A percentile compares a stretch with the other conserved stretches of the same genome.
Evolutionary conservation across 2,888 invertebrate species (phyloP).

Genomic region (Yponomeuta sedellus): DNA sequence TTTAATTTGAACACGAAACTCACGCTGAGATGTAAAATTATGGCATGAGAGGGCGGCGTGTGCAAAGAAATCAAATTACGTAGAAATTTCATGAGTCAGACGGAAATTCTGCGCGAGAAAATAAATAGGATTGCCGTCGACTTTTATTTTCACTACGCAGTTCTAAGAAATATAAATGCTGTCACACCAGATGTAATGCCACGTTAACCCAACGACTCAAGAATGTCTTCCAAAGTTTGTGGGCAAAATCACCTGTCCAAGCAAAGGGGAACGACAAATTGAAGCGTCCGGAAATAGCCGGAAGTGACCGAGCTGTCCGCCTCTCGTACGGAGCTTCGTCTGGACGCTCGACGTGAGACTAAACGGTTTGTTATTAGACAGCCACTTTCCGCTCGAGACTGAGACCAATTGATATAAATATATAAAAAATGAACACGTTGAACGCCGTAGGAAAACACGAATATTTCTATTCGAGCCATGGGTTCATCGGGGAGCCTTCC

Average conservation of each 20-base stretch:
- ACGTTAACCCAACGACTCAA: too few species aligned
- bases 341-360: neutral
- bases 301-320: slow-evolving; percentile 35
- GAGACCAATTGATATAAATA: neutral
- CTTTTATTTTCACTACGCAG: neutral
- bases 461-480: too few species aligned
- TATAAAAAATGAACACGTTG: neutral
- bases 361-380: slow-evolving; percentile 14
- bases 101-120: slow-evolving; percentile 24
- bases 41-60: slow-evolving; percentile 55
- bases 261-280: neutral
- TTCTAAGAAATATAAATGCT: neutral
- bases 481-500: too few species aligned
- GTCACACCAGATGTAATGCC: too few species aligned
- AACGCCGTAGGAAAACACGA: too few species aligned
- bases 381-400: neutral
- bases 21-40: slow-evolving; percentile 72
- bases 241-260: neutral
- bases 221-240: neutral
- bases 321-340: neutral
- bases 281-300: slow-evolving; percentile 43
- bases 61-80: slow-evolving; percentile 61
- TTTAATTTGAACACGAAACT: slow-evolving; percentile 74
- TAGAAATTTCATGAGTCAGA: slow-evolving; percentile 47
- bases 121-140: slow-evolving; percentile 7